Evolutionary conservation across 2,113 vertebrate genomes (phyloP), one percentile per base, ranked within the genome.

Genomic region (Halcyon malimbica): DNA sequence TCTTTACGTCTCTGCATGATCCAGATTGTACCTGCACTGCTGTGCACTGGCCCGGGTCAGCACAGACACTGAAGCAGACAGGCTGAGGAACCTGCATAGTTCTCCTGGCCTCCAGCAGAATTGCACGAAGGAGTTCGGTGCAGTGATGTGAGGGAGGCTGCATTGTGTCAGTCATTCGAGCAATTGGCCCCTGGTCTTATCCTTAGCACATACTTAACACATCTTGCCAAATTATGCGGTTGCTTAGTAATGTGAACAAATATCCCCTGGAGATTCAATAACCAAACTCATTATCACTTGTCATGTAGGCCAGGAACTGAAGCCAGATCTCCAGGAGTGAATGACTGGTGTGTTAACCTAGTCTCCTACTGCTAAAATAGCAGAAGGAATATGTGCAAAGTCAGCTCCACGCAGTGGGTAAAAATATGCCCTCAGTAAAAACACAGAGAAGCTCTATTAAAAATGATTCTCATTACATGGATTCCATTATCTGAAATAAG

Each of bases 221-320:
- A 78, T 95, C 93, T 96, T 91, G 93, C 95, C 96, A 94, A 97
- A 96, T 95, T 87, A 83, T 97, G 96, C 11, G 78, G 91, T 94
- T 96, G 95, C 94, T 96, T 97, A 96, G 93, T 96, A 96, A 97
- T 96, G 87, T 31, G 96, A 96, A 94, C 96, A 97, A 97, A 97
- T 91, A 95, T 96, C 92, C 94, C 95, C 95, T 84, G 96, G 96
- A 96, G 97, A 96, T 94, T 96, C 95, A 96, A 96, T 96, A 96
- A 96, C 93, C 93, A 96, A 94, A 94, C 94, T 96, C 93, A 96
- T 97, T 97, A 96, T 97, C 95, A 95, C 95, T 97, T 96, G 95
- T 97, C 95, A 85, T 96, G 85, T 95, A 94, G 95, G 76, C 95
- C 96, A 97, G 91, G 83, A 97, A 95, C 94, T 92, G 93, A 96